Base-by-base conservation (phyloP, 2,113 vertebrate species). In the Martes martes region DNA sequence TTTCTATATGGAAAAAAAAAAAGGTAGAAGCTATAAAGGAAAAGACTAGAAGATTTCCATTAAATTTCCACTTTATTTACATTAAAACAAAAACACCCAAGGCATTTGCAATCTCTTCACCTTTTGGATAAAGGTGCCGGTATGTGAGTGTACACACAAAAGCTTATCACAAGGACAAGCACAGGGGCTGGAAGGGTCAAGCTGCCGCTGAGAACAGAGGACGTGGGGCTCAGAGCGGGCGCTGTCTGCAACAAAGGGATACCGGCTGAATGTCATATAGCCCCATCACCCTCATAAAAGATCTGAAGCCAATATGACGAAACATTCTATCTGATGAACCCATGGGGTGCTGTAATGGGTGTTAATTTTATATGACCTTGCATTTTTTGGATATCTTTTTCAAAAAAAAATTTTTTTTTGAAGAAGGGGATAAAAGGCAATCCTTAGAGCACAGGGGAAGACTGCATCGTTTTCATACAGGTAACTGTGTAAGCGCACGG, bases 221-320 rank as follows among this genome's bases (percentile, higher is more conserved):
- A 26, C 3, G 13, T 8, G 0, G 24, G 47, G 24, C 39, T 1
- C 1, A 6, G 31, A 11, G 18, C 4, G 1, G 11, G 24, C 1
- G 33, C 0, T 26, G 1, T 8, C 26, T 16, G 0, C 16, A 15
- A 33, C 9, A 24, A 33, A 61, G 1, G 2, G 47, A 50, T 10
- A 1, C n/a, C 45, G 19, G 11, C 1, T 0, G 13, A 45, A 39
- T 0, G 26, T 5, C n/a, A 39, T 7, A 19, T 26, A 57, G 26
- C 33, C 23, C 10, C 7, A 14, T 7, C 26, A 1, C 13, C 8
- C 23, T 4, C 5, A 6, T 11, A 26, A 95, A 65, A 71, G 3
- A 11, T 5, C 36, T 26, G 6, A 55, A 65, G 31, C 42, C 21
- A 89, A 65, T 33, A 36, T 5, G 26, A 47, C 28, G 14, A 55